A percentile compares a stretch with the other conserved stretches of the same genome.
phyloP scores from a whole-genome alignment of 2,888 invertebrate species.

The Drosophila tanythrix region DNA sequence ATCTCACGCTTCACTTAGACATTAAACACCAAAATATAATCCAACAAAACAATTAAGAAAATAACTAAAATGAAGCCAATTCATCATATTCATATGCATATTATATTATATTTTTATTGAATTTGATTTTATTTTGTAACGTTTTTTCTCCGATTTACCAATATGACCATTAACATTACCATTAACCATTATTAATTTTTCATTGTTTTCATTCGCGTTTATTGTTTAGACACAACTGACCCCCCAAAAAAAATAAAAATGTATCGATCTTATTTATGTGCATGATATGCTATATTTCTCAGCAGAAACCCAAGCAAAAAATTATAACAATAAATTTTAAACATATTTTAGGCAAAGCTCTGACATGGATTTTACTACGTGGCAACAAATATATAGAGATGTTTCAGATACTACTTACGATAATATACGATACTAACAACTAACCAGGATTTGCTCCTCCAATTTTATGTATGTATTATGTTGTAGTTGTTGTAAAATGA shows the following conservation, averaged over 20 bases:
- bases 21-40: slow-evolving; percentile 47
- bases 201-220: slow-evolving; percentile 45
- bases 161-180: slow-evolving; percentile 19
- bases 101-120: slow-evolving; percentile 16
- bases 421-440: slow-evolving; percentile 25
- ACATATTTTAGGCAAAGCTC: slow-evolving; percentile 48
- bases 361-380: slow-evolving; percentile 26
- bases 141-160: slow-evolving; percentile 25
- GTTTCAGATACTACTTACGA: slow-evolving; percentile 12
- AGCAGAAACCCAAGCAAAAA: slow-evolving; percentile 3
- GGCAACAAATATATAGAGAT: slow-evolving; percentile 17
- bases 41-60: background rate
- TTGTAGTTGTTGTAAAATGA: slow-evolving; percentile 56
- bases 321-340: slow-evolving; percentile 45
- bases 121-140: slow-evolving; percentile 39
- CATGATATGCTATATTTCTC: slow-evolving; percentile 43
- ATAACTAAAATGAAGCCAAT: background rate
- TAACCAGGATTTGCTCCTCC: slow-evolving; percentile 20
- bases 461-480: slow-evolving; percentile 52
- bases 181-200: slow-evolving; percentile 17
- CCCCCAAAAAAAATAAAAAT: slow-evolving; percentile 6
- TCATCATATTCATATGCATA: slow-evolving; percentile 23
- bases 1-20: slow-evolving; percentile 73
- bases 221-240: slow-evolving; percentile 37
- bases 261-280: slow-evolving; percentile 21